Evolutionary conservation across 2,113 vertebrate species (phyloP).

Genomic region (Anarhynchus alexandrinus): DNA sequence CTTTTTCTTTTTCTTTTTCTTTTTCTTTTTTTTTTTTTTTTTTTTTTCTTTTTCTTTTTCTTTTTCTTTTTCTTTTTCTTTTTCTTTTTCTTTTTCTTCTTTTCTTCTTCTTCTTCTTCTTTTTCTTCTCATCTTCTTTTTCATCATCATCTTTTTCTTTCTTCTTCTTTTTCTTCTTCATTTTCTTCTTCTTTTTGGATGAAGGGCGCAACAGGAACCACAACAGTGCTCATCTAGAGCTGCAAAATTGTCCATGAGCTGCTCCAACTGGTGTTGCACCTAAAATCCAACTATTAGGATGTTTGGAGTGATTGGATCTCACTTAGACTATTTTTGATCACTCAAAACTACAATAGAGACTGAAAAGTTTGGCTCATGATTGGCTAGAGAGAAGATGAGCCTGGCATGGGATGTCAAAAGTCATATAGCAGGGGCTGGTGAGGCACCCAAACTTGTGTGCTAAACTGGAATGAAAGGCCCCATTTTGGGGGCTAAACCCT

Average conservation of each 20-base stretch:
- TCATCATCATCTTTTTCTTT: neutral
- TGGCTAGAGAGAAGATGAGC: neutral
- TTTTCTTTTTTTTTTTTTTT: no score
- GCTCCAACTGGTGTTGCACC: neutral
- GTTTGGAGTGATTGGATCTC: neutral
- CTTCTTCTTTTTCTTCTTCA: no score
- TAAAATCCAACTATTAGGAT: neutral
- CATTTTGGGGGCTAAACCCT: no score
- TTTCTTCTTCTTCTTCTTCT: neutral
- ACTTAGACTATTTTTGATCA: neutral
- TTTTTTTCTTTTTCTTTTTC: neutral
- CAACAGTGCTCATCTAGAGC: neutral
- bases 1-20: no score
- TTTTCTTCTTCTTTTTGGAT: neutral
- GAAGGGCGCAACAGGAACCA: neutral
- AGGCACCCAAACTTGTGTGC: neutral
- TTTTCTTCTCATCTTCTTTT: no score
- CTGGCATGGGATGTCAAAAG: neutral
- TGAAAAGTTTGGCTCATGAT: neutral
- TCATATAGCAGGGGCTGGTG: neutral
- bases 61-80: no score
- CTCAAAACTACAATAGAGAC: neutral
- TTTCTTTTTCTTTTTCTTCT: no score
- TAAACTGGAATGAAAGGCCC: neutral
- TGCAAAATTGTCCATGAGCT: neutral